Evolutionary conservation across 92 coral and sea anemone genomes (phyloP), one percentile per base, ranked within the genome.

Genomic region (Siderastrea siderea): DNA sequence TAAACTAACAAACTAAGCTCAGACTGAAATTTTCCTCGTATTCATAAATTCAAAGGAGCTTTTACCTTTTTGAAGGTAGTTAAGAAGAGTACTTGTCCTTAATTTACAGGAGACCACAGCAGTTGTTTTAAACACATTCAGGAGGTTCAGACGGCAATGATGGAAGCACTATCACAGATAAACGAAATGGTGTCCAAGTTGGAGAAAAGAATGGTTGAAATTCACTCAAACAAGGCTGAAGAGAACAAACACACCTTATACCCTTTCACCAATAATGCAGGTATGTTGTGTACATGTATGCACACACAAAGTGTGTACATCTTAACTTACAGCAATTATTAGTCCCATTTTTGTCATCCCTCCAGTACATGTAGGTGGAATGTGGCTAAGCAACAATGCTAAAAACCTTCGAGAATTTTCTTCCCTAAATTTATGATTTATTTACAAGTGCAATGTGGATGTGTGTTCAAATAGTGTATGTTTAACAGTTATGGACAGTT

Each of bases 231-330:
- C 16, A 10, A 9, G 47, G 58, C 10, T 47, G 83, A 8, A 44
- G 47, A 50, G n/a, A 8, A 47, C 58, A 61, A 64, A 11, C 43
- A 49, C 3, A 14, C 11, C 16, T 60, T 3, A n/a, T 83, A 83
- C 73, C 80, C 80, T 49, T 60, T 61, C 10, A 80, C 43, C 72
- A 80, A 83, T 19, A 61, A 49, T 72, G 87, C 87, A 83, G 87
- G 87, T 83, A 61, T 12, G 9, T 14, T 46, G 8, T 47, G 9
- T 15, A 43, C 11, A 7, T 47, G 5, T 4, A 60, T 3, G 14
- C 1, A 10, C 15, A 9, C 65, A 9, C 15, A 7, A 17, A 7
- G 14, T 26, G 38, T 55, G 9, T 55, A 14, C 61, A 55, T 55
- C 61, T 7, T 7, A 55, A 55, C 12, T 55, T 55, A 11, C 61